A percentile compares a stretch with the other conserved stretches of the same genome.
Conservation (phyloP, 1,140 invertebrate genomes). For the Dinoponera quadriceps region DNA sequence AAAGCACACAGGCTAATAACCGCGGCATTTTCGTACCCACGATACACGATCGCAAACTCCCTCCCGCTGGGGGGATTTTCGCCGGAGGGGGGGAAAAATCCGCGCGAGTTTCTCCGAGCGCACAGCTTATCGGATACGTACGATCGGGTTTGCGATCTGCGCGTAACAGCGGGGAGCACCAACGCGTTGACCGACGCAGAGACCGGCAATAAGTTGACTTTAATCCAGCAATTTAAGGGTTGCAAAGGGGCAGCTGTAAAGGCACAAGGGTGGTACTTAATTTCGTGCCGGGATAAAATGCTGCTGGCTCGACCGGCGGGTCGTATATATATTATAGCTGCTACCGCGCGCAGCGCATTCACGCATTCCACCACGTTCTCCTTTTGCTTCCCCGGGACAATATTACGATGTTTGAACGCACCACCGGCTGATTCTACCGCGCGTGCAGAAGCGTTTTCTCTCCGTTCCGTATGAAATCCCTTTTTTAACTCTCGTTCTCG, state of each 20-base stretch:
- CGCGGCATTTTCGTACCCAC: too few species aligned
- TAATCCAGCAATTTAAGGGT: constrained; percentile 23
- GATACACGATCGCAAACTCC: background rate
- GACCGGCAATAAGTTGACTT: constrained; percentile 2
- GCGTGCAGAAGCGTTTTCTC: background rate
- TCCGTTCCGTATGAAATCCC: background rate
- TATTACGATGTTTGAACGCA: constrained; percentile 20
- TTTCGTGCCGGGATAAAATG: constrained; percentile 13
- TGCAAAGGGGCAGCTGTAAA: background rate
- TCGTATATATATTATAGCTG: too few species aligned
- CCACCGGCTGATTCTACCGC: background rate
- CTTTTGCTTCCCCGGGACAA: constrained; percentile 1
- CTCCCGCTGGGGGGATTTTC: background rate
- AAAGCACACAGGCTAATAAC: too few species aligned
- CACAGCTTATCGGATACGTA: background rate
- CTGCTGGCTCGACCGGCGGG: background rate
- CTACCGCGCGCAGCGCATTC: constrained; percentile 11
- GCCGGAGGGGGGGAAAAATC: background rate
- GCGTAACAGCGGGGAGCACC: background rate
- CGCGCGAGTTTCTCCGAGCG: background rate
- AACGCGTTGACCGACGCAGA: background rate
- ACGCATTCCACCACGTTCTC: constrained; percentile 8
- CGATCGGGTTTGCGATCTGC: background rate
- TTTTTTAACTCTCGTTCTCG: too few species aligned
- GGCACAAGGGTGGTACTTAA: background rate